A percentile compares a stretch with the other conserved stretches of the same genome.
Conservation (phyloP, 2,113 vertebrate species). For the Pseudopipra pipra region DNA sequence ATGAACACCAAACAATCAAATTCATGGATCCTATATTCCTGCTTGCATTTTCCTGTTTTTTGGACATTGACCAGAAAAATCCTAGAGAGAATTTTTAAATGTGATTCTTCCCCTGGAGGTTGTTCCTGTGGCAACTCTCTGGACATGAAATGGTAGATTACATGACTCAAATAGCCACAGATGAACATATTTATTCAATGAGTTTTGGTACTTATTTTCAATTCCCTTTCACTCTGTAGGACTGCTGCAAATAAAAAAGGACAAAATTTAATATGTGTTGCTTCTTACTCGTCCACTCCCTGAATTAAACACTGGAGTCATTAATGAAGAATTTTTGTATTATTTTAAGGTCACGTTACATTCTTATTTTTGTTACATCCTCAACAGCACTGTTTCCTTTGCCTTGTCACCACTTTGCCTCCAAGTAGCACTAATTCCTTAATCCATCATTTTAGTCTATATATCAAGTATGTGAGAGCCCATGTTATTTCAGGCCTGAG, state of each 20-base stretch:
- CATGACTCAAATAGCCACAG: background rate
- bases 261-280: background rate
- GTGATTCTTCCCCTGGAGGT: background rate
- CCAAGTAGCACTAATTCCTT: background rate
- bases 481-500: background rate
- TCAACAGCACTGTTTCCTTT: background rate
- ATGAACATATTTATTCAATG: background rate
- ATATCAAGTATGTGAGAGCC: background rate
- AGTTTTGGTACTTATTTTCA: background rate
- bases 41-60: background rate
- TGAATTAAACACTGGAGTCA: background rate
- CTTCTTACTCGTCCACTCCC: background rate
- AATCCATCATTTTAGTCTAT: background rate
- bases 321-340: background rate
- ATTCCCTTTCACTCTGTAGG: background rate
- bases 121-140: background rate
- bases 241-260: background rate
- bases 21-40: background rate
- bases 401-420: background rate
- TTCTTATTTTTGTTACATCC: background rate
- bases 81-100: background rate
- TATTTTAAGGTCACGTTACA: background rate
- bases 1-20: background rate
- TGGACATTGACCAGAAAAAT: background rate
- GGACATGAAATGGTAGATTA: background rate